Percentiles rank a stretch among this genome's conserved stretches.
These are phyloP conservation scores for Pleuronectes platessa DNA, from an alignment of 2,113 vertebrate genomes.

Conservation along the genomic window DNA sequence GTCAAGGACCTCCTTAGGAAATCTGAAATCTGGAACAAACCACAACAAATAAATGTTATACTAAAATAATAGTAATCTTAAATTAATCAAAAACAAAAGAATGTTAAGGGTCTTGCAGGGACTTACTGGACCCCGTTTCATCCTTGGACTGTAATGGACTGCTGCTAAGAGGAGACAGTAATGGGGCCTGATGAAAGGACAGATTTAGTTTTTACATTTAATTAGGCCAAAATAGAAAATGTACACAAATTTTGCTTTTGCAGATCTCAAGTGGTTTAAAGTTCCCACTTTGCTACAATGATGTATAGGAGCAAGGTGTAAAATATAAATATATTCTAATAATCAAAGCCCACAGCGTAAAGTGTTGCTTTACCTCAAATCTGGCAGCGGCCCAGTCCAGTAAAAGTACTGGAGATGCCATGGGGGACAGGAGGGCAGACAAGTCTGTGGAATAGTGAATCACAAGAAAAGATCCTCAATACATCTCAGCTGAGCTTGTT, in stretches of 20 bases:
- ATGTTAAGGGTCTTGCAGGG: neutral
- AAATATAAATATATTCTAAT: too few relatives aligned
- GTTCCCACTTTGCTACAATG: neutral
- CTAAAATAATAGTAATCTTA: neutral
- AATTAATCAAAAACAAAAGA: neutral
- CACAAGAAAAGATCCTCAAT: constrained; percentile 8
- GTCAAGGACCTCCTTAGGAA: constrained; percentile 31
- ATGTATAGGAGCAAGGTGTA: neutral
- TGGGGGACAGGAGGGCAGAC: constrained; percentile 73
- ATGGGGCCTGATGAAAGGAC: constrained; percentile 41
- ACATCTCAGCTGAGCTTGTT: neutral
- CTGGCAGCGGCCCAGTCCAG: constrained; percentile 51
- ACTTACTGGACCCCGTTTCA: constrained; percentile 51
- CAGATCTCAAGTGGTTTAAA: neutral
- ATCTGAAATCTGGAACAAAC: constrained; percentile 49
- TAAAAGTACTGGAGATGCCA: constrained; percentile 58
- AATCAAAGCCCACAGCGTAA: neutral
- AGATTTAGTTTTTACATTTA: neutral
- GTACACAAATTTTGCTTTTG: neutral
- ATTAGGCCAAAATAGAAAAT: neutral
- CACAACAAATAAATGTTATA: neutral
- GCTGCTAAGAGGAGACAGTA: constrained; percentile 70
- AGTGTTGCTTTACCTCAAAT: constrained; percentile 57
- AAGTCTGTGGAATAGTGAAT: constrained; percentile 67
- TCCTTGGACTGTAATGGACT: constrained; percentile 58